Evolutionary conservation across 2,113 vertebrate species (phyloP).

Genomic region (Plotosus lineatus): DNA sequence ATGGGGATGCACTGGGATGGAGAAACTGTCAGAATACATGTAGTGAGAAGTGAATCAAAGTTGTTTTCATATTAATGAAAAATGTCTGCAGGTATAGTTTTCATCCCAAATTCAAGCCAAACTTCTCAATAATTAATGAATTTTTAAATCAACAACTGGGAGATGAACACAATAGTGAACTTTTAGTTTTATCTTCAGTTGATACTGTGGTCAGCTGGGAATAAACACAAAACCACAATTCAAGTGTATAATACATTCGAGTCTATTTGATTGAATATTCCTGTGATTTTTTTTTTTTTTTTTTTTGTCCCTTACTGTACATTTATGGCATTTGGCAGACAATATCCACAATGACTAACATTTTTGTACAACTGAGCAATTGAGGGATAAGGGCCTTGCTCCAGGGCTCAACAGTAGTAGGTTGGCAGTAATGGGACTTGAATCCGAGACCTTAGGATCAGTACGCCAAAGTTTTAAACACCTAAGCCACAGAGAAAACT

Average conservation of each 20-base stretch:
- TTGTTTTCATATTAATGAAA: background rate
- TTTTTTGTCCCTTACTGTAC: too few relatives aligned
- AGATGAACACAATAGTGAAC: background rate
- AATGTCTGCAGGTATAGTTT: background rate
- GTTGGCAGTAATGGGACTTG: too few relatives aligned
- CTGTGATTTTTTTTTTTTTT: too few relatives aligned
- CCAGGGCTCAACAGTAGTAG: too few relatives aligned
- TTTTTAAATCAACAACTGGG: background rate
- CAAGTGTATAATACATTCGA: background rate
- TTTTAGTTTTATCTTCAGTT: background rate
- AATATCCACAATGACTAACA: too few relatives aligned
- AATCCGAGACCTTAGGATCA: too few relatives aligned
- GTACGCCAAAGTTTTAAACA: too few relatives aligned
- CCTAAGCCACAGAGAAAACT: too few relatives aligned
- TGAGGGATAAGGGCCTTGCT: too few relatives aligned
- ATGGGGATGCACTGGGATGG: background rate
- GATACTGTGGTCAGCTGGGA: background rate
- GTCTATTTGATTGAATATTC: too few relatives aligned
- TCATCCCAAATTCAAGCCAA: background rate
- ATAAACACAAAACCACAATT: background rate
- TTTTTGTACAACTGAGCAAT: too few relatives aligned
- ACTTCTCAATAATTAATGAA: background rate
- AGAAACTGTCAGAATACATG: background rate
- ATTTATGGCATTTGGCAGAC: too few relatives aligned
- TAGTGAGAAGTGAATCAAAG: background rate